These are phyloP conservation scores for Drosophila miranda DNA, from an alignment of 1,140 invertebrate genomes.

Conservation along the genomic window DNA sequence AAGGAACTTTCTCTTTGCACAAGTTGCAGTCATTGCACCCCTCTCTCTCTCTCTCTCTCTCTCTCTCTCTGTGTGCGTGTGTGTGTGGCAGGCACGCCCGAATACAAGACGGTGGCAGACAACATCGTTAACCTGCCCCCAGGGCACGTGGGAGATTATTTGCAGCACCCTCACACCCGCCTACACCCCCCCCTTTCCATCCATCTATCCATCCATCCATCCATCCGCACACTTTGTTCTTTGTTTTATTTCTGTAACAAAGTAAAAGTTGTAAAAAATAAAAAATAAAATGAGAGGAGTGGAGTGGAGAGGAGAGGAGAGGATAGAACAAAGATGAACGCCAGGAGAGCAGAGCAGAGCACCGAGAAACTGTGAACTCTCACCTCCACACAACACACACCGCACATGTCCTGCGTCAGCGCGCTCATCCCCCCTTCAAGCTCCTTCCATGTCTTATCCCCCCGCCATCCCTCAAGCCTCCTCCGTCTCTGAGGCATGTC, in stretches of 20 bases:
- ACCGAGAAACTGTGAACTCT: constrained; percentile 43
- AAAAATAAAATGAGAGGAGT: constrained; percentile 20
- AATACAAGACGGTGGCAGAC: constrained; percentile 34
- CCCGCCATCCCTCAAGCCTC: neutral
- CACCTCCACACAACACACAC: constrained; percentile 16
- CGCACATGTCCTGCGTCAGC: constrained; percentile 45
- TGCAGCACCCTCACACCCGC: constrained; percentile 17
- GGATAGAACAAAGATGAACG: constrained; percentile 35
- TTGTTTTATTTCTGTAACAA: constrained; percentile 72
- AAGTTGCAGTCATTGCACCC: constrained; percentile 67
- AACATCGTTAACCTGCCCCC: constrained; percentile 63
- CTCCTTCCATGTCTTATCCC: neutral
- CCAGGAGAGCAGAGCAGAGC: constrained; percentile 19
- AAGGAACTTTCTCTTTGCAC: constrained; percentile 58
- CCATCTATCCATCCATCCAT: constrained; percentile 3
- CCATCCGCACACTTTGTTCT: constrained; percentile 33
- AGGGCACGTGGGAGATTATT: constrained; percentile 45
- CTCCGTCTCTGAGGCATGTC: neutral
- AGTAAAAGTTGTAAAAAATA: constrained; percentile 65
- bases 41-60: constrained; percentile 13
- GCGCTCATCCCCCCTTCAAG: constrained; percentile 23
- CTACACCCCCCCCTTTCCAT: neutral
- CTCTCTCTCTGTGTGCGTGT: constrained; percentile 1
- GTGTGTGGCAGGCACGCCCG: constrained; percentile 27
- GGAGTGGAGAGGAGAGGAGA: constrained; percentile 11